Conservation (phyloP, 1,140 invertebrate species). For the Danaus plexippus region DNA sequence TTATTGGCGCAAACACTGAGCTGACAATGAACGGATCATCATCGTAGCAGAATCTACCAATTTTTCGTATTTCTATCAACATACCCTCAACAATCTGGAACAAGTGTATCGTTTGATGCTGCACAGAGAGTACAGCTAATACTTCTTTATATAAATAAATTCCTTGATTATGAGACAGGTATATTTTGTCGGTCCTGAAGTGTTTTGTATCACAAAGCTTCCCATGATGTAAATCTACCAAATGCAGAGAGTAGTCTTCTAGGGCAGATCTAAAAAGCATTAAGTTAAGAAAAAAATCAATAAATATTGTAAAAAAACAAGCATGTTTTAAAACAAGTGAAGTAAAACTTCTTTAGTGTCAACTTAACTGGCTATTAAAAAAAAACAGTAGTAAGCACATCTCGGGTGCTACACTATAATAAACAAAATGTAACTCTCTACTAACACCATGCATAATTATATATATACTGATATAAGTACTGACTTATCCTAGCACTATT, state of each 20-base stretch:
- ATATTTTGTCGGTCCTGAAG: conserved; percentile 95
- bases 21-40: conserved; percentile 85
- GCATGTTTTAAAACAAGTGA: conserved; percentile 39
- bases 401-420: conserved; percentile 1
- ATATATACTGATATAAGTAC: too few relatives aligned
- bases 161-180: conserved; percentile 96
- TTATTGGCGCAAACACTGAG: conserved; percentile 73
- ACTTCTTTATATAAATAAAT: conserved; percentile 94
- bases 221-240: conserved; percentile 88
- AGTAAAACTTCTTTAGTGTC: too few relatives aligned
- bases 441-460: too few relatives aligned
- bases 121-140: conserved; percentile 92
- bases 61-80: conserved; percentile 86
- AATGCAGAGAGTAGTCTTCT: conserved; percentile 93
- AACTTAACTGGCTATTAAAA: too few relatives aligned
- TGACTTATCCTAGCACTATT: too few relatives aligned
- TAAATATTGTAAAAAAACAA: conserved; percentile 1
- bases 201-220: conserved; percentile 85
- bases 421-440: conserved; percentile 20
- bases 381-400: conserved; percentile 3
- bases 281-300: conserved; percentile 25
- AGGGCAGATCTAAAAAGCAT: conserved; percentile 78
- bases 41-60: conserved; percentile 93
- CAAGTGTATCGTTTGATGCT: conserved; percentile 97
- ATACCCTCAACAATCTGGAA: conserved; percentile 91